phyloP scores from a whole-genome alignment of 2,797 vertebrate species.

The Lemur catta region DNA sequence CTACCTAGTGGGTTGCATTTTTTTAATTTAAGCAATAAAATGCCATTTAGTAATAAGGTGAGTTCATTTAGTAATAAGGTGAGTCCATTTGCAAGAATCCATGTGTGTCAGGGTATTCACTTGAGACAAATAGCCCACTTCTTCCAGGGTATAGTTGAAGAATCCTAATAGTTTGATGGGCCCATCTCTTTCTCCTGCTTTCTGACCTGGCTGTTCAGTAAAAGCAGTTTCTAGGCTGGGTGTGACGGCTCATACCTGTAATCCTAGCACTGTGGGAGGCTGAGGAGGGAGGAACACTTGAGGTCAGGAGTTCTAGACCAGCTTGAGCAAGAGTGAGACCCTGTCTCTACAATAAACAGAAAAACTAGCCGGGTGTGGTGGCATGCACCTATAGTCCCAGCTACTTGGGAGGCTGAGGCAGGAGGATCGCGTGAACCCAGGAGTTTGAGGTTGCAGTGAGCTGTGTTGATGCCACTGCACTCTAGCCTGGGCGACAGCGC shows the following conservation, averaged over 20 bases:
- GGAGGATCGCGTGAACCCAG: not conserved
- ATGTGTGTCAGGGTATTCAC: not conserved
- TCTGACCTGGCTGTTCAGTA: not conserved
- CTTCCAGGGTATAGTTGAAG: not conserved
- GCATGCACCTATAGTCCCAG: not conserved
- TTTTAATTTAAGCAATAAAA: not conserved
- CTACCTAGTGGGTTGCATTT: not conserved
- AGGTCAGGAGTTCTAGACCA: not conserved
- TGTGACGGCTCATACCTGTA: not conserved
- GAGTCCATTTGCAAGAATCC: not conserved
- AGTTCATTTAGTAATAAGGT: slow-evolving; percentile 31
- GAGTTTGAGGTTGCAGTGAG: not conserved
- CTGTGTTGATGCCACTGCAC: not conserved
- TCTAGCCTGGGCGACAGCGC: no score
- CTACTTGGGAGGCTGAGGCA: not conserved
- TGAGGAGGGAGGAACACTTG: not conserved
- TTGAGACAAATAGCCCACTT: not conserved
- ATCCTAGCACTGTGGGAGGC: not conserved
- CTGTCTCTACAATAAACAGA: not conserved
- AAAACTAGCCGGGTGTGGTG: not conserved
- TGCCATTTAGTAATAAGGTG: slow-evolving; percentile 34
- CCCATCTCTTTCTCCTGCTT: not conserved
- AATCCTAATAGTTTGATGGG: not conserved
- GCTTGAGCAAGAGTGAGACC: not conserved
- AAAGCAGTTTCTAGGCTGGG: not conserved